Evolutionary conservation across 2,888 invertebrate genomes (phyloP), one percentile per base, ranked within the genome.

Genomic region (Alitta virens): DNA sequence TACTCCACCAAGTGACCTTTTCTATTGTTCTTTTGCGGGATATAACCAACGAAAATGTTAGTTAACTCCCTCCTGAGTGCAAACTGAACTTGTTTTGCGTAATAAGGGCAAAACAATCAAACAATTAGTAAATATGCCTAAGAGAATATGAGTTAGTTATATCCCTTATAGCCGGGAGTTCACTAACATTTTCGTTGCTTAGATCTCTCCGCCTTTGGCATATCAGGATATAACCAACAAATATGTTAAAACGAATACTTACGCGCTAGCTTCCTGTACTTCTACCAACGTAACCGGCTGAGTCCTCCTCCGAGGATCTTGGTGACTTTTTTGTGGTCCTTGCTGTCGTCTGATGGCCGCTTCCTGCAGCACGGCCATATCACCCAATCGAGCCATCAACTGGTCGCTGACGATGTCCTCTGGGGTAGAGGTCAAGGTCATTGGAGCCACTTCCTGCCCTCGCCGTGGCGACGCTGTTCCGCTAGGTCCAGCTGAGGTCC

Each of bases 281-380:
- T 78, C 78, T 51, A 72, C 74, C 2, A 69, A 53, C 0, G 78
- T 78, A 2, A 78, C 74, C 16, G 78, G 78, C 60, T 74, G 76
- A 2, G 78, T 78, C n/a, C 74, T 59, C 26, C 71, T 71, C 55
- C 70, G 59, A 70, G 74, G 73, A 62, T 76, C 84, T 67, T 89
- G 88, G 67, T 86, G 86, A 71, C 86, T 86, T 65, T 88, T 85
- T 55, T 83, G 79, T 54, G 68, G 69, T 54, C 72, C 71, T 2
- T 24, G 18, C 27, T 67, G 65, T 21, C 70, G 67, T 18, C 74
- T 72, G 38, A 71, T 69, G 40, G 26, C 60, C 18, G 54, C 60
- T 5, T 43, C 60, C 12, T 51, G 60, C n/a, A 42, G 24, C n/a
- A 54, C 54, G 9, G 75, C 76, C 12, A 77, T 66, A 27, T 68